phyloP scores from a whole-genome alignment of 2,113 vertebrate species.

The Malurus alboscapulatus region DNA sequence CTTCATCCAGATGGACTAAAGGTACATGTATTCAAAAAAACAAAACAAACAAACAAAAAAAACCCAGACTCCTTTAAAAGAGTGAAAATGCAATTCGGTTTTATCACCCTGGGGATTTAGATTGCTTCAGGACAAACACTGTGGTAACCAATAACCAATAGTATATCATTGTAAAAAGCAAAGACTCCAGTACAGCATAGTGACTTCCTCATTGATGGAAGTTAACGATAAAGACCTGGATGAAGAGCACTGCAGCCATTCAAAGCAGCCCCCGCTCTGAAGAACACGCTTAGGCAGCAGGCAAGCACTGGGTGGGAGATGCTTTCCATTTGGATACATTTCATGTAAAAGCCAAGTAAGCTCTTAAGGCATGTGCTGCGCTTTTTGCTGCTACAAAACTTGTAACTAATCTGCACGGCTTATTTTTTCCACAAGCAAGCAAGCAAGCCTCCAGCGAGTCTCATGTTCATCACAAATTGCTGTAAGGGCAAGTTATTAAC shows the following conservation, averaged over 20 bases:
- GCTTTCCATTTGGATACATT: background rate
- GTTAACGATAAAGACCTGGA: background rate
- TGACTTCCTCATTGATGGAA: background rate
- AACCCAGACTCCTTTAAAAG: background rate
- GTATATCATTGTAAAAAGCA: background rate
- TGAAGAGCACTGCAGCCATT: background rate
- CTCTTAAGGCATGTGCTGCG: background rate
- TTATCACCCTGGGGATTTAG: background rate
- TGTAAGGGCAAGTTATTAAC: constrained; percentile 11
- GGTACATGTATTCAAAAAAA: background rate
- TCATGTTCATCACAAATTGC: background rate
- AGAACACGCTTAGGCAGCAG: background rate
- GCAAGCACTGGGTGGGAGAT: background rate
- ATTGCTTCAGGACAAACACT: background rate
- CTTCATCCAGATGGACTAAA: background rate
- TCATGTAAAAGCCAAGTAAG: background rate
- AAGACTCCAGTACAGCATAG: background rate
- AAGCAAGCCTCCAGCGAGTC: background rate
- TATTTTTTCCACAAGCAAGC: constrained; percentile 16
- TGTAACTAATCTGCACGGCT: background rate
- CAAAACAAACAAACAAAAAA: background rate
- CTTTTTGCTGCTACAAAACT: background rate
- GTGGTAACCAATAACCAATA: background rate
- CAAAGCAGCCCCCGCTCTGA: background rate
- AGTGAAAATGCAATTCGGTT: background rate